A percentile compares a stretch with the other conserved stretches of the same genome.
phyloP scores from a whole-genome alignment of 2,888 invertebrate species.

The Aspidiotus rigidus region DNA sequence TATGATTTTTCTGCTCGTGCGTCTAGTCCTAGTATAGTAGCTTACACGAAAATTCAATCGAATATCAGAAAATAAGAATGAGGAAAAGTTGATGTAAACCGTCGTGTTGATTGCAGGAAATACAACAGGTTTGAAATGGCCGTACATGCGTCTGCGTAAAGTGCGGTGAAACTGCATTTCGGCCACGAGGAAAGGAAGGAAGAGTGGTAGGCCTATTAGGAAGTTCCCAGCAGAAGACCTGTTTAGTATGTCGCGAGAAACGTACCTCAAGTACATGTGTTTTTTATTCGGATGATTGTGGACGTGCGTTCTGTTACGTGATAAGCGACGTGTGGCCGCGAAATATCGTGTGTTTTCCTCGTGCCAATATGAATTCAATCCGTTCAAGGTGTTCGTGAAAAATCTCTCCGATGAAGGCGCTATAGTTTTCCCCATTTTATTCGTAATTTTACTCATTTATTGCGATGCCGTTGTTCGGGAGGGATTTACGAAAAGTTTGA shows the following conservation, averaged over 20 bases:
- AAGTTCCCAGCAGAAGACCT: constrained; percentile 13
- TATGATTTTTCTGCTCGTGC: too few relatives aligned
- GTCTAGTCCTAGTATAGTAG: too few relatives aligned
- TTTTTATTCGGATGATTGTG: constrained; percentile 23
- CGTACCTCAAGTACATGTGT: constrained; percentile 3
- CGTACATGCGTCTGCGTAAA: too few relatives aligned
- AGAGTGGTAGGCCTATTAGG: too few relatives aligned
- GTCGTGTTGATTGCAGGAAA: too few relatives aligned
- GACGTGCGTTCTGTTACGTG: constrained; percentile 32
- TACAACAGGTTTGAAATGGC: too few relatives aligned
- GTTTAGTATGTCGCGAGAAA: neutral
- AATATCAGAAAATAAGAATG: too few relatives aligned
- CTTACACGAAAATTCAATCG: too few relatives aligned
- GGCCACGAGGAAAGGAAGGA: too few relatives aligned
- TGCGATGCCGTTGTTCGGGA: neutral
- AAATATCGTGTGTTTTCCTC: neutral
- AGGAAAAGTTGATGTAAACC: too few relatives aligned
- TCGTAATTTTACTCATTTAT: neutral
- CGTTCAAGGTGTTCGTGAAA: neutral
- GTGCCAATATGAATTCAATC: neutral
- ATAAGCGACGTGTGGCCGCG: neutral
- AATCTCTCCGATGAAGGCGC: neutral
- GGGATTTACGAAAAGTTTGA: neutral
- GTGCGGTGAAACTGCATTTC: too few relatives aligned
- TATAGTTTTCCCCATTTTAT: neutral